Conservation (phyloP, 2,888 invertebrate genomes). For the Yponomeuta evonymella region DNA sequence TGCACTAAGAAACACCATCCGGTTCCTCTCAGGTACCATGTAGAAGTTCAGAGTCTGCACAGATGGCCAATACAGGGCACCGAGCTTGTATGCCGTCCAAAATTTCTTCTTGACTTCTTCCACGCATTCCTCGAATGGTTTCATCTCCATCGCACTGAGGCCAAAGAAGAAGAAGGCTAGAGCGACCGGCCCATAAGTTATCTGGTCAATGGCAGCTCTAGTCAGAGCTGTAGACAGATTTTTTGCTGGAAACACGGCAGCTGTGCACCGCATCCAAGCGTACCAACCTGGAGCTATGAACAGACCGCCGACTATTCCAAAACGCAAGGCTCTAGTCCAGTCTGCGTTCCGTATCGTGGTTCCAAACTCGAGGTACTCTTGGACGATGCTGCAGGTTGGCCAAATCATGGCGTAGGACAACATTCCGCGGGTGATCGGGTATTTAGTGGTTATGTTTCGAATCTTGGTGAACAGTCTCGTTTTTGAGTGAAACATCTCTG, state of each 20-base stretch:
- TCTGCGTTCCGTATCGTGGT: conserved; percentile 48
- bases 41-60: conserved; percentile 85
- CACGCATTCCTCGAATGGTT: conserved; percentile 75
- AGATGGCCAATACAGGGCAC: conserved; percentile 81
- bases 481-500: not conserved
- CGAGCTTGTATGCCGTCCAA: conserved; percentile 83
- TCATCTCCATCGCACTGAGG: conserved; percentile 82
- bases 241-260: conserved; percentile 44
- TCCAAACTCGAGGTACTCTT: conserved; percentile 70
- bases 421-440: conserved; percentile 74
- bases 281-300: conserved; percentile 87
- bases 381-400: conserved; percentile 82
- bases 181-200: conserved; percentile 83
- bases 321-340: conserved; percentile 79
- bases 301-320: conserved; percentile 83
- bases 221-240: conserved; percentile 46
- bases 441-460: not conserved
- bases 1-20: conserved; percentile 82
- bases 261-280: conserved; percentile 80
- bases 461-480: not conserved
- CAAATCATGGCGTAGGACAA: conserved; percentile 81
- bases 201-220: conserved; percentile 77
- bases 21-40: conserved; percentile 81
- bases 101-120: conserved; percentile 83
- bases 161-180: conserved; percentile 85